phyloP scores from a whole-genome alignment of 2,888 invertebrate species.

The Pristionchus exspectatus region DNA sequence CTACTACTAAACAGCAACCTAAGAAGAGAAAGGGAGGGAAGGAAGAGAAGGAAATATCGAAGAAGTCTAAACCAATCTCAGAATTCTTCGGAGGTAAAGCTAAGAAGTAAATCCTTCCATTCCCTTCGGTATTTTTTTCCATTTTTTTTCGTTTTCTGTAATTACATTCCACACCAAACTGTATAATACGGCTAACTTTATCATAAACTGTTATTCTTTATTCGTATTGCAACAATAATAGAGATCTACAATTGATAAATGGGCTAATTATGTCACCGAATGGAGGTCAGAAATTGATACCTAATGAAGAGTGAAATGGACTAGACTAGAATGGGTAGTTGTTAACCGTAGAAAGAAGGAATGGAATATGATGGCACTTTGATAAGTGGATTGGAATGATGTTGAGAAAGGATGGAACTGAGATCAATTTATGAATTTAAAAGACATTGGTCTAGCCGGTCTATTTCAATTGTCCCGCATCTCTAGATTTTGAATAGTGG shows the following conservation, averaged over 20 bases:
- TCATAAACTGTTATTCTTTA: neutral
- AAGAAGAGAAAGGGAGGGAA: slow-evolving; percentile 8
- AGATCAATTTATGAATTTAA: neutral
- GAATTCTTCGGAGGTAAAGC: slow-evolving; percentile 36
- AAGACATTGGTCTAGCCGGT: neutral
- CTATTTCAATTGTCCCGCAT: neutral
- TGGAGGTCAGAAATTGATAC: neutral
- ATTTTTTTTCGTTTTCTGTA: neutral
- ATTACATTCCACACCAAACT: neutral
- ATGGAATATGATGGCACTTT: slow-evolving; percentile 5
- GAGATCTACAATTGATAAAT: neutral
- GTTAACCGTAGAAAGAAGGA: neutral
- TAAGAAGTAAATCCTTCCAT: neutral
- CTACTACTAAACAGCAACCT: neutral
- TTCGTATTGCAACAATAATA: neutral
- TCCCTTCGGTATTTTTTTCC: neutral
- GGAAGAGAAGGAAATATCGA: neutral
- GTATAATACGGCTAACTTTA: neutral
- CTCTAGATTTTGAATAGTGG: neutral
- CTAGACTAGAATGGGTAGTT: neutral
- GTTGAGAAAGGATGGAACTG: neutral
- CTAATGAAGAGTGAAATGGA: neutral
- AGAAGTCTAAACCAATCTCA: slow-evolving; percentile 10
- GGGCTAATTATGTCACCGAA: neutral
- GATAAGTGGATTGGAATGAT: neutral